Conservation (phyloP, 2,113 vertebrate species). For the Verasper variegatus region DNA sequence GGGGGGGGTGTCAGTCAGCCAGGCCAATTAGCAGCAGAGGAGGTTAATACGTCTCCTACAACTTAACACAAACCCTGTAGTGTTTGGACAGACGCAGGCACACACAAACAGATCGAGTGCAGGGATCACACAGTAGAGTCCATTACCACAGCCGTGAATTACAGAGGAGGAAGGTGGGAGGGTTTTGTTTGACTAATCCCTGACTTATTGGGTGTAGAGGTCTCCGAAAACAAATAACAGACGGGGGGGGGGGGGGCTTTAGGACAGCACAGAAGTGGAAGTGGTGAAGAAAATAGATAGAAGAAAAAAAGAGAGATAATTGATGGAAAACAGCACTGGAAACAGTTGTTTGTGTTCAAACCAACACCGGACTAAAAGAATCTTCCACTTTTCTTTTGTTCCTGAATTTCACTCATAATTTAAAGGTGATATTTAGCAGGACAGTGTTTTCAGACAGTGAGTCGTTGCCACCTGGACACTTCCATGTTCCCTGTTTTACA, state of each 20-base stretch:
- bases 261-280: background rate
- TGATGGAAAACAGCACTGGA: too few relatives aligned
- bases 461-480: too few relatives aligned
- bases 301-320: too few relatives aligned
- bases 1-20: slow-evolving; percentile 51
- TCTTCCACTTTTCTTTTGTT: too few relatives aligned
- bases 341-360: too few relatives aligned
- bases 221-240: slow-evolving; percentile 42
- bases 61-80: slow-evolving; percentile 37
- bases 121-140: slow-evolving; percentile 25
- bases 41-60: slow-evolving; percentile 41
- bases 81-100: slow-evolving; percentile 48
- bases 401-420: too few relatives aligned
- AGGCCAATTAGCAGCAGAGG: slow-evolving; percentile 54
- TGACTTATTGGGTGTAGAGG: slow-evolving; percentile 42
- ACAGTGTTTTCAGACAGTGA: too few relatives aligned
- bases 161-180: background rate
- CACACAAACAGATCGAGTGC: slow-evolving; percentile 51
- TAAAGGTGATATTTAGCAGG: too few relatives aligned
- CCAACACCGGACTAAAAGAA: too few relatives aligned
- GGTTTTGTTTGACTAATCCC: slow-evolving; percentile 52
- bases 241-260: background rate
- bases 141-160: slow-evolving; percentile 12
- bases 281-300: too few relatives aligned
- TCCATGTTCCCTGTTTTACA: background rate